Conservation (phyloP, 2,797 vertebrate species). For the Pogonophryne albipinna region DNA sequence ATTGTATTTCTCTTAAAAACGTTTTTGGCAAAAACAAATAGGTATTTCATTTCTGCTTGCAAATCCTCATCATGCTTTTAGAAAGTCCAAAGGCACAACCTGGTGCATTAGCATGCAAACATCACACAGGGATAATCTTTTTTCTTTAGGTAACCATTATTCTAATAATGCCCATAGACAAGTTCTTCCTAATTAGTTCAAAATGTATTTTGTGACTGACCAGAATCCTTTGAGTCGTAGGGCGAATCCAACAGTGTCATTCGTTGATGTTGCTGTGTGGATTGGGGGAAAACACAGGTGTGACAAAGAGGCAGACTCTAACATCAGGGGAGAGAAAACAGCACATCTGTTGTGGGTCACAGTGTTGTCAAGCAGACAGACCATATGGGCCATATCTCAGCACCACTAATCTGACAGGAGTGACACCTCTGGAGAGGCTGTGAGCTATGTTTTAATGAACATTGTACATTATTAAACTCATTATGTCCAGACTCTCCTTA, state of each 20-base stretch:
- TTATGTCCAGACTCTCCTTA: slow-evolving; percentile 72
- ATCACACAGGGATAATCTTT: slow-evolving; percentile 13
- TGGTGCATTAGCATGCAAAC: slow-evolving; percentile 15
- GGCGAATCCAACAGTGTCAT: slow-evolving; percentile 46
- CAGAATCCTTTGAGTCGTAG: slow-evolving; percentile 49
- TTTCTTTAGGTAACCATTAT: slow-evolving; percentile 9
- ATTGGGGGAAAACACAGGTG: slow-evolving; percentile 73
- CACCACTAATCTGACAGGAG: slow-evolving; percentile 79
- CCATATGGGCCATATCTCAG: slow-evolving; percentile 81
- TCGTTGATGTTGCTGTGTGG: slow-evolving; percentile 61
- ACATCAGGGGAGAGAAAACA: slow-evolving; percentile 62
- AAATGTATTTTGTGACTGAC: slow-evolving; percentile 36
- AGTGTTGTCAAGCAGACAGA: slow-evolving; percentile 71
- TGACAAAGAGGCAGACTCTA: slow-evolving; percentile 60
- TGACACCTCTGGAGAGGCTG: slow-evolving; percentile 77
- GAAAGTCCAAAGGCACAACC: slow-evolving; percentile 9
- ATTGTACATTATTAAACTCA: slow-evolving; percentile 78
- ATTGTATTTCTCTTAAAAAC: neutral
- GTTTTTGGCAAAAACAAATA: neutral
- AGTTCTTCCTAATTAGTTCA: slow-evolving; percentile 39
- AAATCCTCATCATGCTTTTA: neutral
- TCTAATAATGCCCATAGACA: slow-evolving; percentile 23
- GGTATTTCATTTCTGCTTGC: neutral
- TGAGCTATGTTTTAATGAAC: slow-evolving; percentile 82
- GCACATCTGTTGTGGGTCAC: slow-evolving; percentile 83